Evolutionary conservation across 2,113 vertebrate genomes (phyloP).

Genomic region (Lates calcarifer): DNA sequence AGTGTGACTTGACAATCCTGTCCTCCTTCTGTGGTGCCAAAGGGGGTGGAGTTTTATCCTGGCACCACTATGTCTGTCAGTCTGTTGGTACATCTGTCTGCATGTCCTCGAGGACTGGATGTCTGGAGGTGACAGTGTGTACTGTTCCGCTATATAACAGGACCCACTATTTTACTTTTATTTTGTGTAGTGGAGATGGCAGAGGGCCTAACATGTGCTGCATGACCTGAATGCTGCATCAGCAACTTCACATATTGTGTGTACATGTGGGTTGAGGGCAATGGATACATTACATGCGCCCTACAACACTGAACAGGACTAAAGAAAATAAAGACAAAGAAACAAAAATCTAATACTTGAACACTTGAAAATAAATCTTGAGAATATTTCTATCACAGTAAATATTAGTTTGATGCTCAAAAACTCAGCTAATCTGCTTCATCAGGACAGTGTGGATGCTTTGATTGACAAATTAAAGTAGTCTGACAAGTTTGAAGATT

Average conservation of each 20-base stretch:
- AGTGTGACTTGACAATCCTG: constrained; percentile 48
- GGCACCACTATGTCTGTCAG: constrained; percentile 66
- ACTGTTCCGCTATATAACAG: constrained; percentile 22
- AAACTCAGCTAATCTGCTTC: background rate
- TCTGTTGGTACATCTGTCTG: constrained; percentile 63
- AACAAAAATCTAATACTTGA: background rate
- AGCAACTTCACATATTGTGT: background rate
- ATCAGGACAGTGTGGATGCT: background rate
- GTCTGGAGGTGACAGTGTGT: constrained; percentile 41
- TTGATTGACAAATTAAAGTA: background rate
- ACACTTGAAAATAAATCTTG: background rate
- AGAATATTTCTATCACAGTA: background rate
- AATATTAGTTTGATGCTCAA: background rate
- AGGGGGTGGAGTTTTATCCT: constrained; percentile 47
- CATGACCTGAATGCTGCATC: constrained; percentile 9
- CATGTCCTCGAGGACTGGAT: constrained; percentile 41
- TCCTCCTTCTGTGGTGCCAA: constrained; percentile 42
- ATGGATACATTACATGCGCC: no score
- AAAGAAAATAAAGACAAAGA: background rate
- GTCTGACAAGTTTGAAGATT: background rate
- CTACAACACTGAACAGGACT: background rate
- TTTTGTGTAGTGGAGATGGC: constrained; percentile 37
- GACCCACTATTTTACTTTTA: constrained; percentile 45
- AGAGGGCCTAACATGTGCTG: constrained; percentile 13
- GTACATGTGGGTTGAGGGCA: background rate